These are phyloP conservation scores for Drosophila ironensis DNA, from an alignment of 1,140 invertebrate species.

Conservation along the genomic window DNA sequence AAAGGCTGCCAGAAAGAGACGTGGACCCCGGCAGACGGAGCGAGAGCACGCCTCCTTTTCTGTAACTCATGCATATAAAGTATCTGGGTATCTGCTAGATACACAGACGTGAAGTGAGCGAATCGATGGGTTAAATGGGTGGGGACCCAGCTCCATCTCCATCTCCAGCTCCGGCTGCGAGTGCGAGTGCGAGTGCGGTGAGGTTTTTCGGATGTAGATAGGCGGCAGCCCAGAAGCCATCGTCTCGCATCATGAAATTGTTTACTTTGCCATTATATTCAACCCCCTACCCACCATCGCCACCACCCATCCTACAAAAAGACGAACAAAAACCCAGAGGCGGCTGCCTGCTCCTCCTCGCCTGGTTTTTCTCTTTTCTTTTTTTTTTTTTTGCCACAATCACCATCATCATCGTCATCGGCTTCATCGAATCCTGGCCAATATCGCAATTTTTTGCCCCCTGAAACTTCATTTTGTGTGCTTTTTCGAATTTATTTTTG, in stretches of 20 bases:
- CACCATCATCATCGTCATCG: not conserved
- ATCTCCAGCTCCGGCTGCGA: too few species aligned
- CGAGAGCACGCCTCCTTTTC: conserved; percentile 43
- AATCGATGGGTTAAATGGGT: conserved; percentile 19
- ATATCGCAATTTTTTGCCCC: conserved; percentile 6
- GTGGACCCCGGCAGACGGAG: conserved; percentile 5
- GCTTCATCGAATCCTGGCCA: conserved; percentile 26
- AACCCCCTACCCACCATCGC: not conserved
- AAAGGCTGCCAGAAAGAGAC: not conserved
- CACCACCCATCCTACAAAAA: conserved; percentile 1
- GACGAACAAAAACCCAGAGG: conserved; percentile 11
- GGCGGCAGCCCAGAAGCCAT: conserved; percentile 46
- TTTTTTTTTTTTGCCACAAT: not conserved
- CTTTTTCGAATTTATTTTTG: not conserved
- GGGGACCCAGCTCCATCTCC: not conserved
- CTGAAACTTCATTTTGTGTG: conserved; percentile 5
- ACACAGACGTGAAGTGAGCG: conserved; percentile 27
- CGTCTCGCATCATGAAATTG: conserved; percentile 49
- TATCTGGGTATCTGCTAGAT: conserved; percentile 48
- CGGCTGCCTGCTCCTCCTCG: too few species aligned
- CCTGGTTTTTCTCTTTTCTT: too few species aligned
- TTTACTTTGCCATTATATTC: conserved; percentile 48
- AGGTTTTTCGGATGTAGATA: conserved; percentile 34
- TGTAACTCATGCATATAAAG: conserved; percentile 50
- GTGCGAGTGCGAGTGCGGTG: too few species aligned